Percentiles rank a stretch among this genome's conserved stretches.
Conservation (phyloP, 2,113 vertebrate species). For the Pongo pygmaeus region DNA sequence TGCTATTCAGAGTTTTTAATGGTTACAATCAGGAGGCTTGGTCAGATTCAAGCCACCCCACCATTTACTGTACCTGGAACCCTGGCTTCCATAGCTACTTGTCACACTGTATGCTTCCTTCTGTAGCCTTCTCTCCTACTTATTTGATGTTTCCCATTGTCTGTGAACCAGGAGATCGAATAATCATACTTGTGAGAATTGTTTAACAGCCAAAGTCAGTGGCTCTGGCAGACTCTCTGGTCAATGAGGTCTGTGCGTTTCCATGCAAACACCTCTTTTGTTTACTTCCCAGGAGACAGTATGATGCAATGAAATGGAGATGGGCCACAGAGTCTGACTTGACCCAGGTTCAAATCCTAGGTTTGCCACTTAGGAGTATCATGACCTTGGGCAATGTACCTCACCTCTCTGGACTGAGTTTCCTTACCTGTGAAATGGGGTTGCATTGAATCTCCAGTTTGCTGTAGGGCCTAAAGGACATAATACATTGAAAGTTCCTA, state of each 20-base stretch:
- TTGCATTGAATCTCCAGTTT: background rate
- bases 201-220: background rate
- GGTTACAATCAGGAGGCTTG: too few relatives aligned
- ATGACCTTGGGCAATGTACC: background rate
- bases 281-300: fast-evolving
- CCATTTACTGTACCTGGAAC: fast-evolving
- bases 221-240: background rate
- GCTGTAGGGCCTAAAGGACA: background rate
- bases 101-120: background rate
- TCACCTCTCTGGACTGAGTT: background rate
- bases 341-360: background rate
- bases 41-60: background rate
- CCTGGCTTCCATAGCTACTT: background rate
- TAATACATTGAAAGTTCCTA: fast-evolving
- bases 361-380: background rate
- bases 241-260: background rate
- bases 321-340: background rate
- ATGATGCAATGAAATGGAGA: background rate
- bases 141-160: background rate
- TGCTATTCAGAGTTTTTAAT: background rate
- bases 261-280: background rate
- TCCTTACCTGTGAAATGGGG: background rate
- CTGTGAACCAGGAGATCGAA: background rate
- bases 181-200: background rate
- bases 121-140: too few relatives aligned